Evolutionary conservation across 2,797 vertebrate genomes (phyloP).

Genomic region (Labeo calbasu): DNA sequence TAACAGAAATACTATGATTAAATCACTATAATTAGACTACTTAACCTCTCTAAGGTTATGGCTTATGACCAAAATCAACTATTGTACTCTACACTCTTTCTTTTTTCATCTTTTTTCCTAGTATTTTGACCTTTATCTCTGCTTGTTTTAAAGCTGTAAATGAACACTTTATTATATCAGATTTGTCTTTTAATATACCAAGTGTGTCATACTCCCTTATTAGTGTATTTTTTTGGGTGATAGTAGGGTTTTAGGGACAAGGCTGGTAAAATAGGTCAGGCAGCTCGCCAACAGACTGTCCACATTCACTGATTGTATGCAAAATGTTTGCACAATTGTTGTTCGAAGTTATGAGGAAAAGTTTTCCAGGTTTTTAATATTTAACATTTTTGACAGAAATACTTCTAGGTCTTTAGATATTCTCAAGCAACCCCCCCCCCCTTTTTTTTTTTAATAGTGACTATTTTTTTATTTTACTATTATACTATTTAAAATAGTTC

Average conservation of each 20-base stretch:
- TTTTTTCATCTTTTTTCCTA: not conserved
- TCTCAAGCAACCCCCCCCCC: not conserved
- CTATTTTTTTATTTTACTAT: too few relatives aligned
- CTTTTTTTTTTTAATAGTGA: too few relatives aligned
- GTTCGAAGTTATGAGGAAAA: not conserved
- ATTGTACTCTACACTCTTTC: not conserved
- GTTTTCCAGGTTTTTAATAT: not conserved
- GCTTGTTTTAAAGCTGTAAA: constrained; percentile 13
- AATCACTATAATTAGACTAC: not conserved
- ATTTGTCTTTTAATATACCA: not conserved
- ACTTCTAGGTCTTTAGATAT: not conserved
- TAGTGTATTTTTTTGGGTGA: not conserved
- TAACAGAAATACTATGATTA: not conserved
- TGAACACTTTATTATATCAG: not conserved
- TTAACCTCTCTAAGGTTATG: not conserved
- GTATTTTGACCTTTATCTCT: not conserved
- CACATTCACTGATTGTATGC: not conserved
- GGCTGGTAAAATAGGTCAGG: not conserved
- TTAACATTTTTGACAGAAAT: not conserved
- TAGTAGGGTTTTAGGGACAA: not conserved
- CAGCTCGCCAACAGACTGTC: not conserved
- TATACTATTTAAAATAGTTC: too few relatives aligned
- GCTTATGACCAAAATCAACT: not conserved
- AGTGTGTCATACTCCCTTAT: not conserved
- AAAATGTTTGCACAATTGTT: not conserved